Base-by-base conservation (phyloP, 2,797 vertebrate genomes). In the Cephalopachus bancanus region DNA sequence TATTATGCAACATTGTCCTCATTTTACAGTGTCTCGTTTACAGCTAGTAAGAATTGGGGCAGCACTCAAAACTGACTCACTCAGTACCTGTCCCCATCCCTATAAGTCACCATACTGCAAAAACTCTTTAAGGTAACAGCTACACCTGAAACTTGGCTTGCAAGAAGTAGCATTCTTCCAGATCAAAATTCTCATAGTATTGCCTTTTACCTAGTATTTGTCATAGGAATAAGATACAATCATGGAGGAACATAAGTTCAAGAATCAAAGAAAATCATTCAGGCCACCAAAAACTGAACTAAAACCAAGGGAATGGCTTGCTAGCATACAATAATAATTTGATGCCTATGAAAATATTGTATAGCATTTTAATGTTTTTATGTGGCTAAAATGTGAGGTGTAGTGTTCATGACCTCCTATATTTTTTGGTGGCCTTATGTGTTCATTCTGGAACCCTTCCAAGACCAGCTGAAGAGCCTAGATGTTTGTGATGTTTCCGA, bases 181-280 rank as follows among this genome's bases (percentile, higher is more conserved):
- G 2, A 3, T 55, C 44, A 96, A 91, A 91, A 76, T n/a, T 51
- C 57, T 4, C 67, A 53, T 22, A 78, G 17, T 14, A 62, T 69
- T 20, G 12, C 10, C 44, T 64, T 20, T 44, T 44, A 16, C 28
- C 49, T 74, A 81, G 10, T 62, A 44, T 65, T 44, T 71, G 16
- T 78, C 17, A 81, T 71, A 17, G 24, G 22, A 74, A 4, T 69
- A 51, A 72, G 53, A 64, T 67, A 44, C 44, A 33, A 28, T 72
- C 24, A 55, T 7, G 6, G n/a, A 75, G 22, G 22, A 44, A 71
- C 15, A 89, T 8, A 93, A 60, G 64, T 53, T 44, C 62, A 80
- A 79, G 49, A 75, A 86, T 75, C 53, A 91, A 93, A 92, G 74
- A 91, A 93, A 83, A 60, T 71, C 12, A 53, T 90, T 69, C 49